Base-by-base conservation (phyloP, 2,797 vertebrate genomes). In the Eidolon dupreanum region DNA sequence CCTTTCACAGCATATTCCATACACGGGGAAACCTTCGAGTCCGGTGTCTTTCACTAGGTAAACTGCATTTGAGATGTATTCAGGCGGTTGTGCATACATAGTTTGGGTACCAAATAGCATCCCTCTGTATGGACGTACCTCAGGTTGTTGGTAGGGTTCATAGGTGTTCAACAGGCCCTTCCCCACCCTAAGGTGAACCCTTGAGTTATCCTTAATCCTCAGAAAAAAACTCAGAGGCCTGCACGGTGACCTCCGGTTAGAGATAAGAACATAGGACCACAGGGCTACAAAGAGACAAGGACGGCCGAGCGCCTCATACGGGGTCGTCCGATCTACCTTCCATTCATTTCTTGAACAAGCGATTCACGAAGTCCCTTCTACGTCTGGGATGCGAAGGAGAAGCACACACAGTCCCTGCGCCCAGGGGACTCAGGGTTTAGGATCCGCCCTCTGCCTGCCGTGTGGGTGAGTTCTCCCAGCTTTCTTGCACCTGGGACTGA, bases 61-160 rank as follows among this genome's bases (percentile, higher is more conserved):
- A 26, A 4, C 15, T 10, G 7, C 17, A 2, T n/a, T 33, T n/a
- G 12, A 63, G 61, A 59, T 2, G 24, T 0, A 8, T 4, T 49
- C 33, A 3, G 1, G 33, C 0, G 0, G 12, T 3, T 6, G 4
- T 5, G 2, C 0, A 6, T 2, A 2, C 19, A 0, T 2, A 0
- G n/a, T 41, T 46, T 6, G 19, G 9, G 33, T 33, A 43, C n/a
- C 22, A 2, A 1, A 38, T 13, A 17, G 8, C 24, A 0, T 13
- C 33, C 31, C 3, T 1, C 28, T 1, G 3, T 28, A 0, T 31
- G 33, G 68, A 26, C 3, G 0, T 8, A 22, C 36, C 20, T 0
- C 5, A 2, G 31, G 55, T 1, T 3, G 7, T 41, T 22, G 20
- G 17, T 13, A 86, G 49, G 20, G 3, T 1, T 53, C 38, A 2